phyloP scores from a whole-genome alignment of 2,888 invertebrate genomes.

The Chesias legatella region DNA sequence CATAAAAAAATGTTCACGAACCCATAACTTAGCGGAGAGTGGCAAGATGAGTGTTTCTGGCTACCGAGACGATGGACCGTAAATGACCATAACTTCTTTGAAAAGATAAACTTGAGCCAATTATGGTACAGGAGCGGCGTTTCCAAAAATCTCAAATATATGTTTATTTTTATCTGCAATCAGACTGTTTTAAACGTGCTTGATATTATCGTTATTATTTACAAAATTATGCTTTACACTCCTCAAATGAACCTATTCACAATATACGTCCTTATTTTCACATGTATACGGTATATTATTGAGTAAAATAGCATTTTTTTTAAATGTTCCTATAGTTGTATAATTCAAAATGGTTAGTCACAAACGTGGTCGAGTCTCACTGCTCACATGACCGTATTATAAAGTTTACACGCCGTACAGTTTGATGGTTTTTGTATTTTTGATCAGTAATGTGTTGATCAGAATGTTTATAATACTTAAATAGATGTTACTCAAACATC shows the following conservation, averaged over 20 bases:
- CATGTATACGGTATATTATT: background rate
- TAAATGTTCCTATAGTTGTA: slow-evolving; percentile 25
- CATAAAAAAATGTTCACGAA: slow-evolving; percentile 44
- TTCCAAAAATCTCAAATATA: slow-evolving; percentile 70
- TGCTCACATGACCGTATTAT: no score
- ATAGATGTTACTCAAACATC: no score
- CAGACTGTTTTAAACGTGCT: slow-evolving; percentile 65
- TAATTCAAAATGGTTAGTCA: slow-evolving; percentile 60
- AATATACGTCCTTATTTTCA: background rate
- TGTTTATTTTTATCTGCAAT: slow-evolving; percentile 61
- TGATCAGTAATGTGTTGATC: no score
- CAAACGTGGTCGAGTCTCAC: slow-evolving; percentile 62
- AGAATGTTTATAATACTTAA: no score
- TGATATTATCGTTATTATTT: slow-evolving; percentile 55
- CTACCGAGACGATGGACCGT: slow-evolving; percentile 54
- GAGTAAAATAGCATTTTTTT: no score
- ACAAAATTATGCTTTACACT: slow-evolving; percentile 33
- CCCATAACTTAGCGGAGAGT: slow-evolving; percentile 52
- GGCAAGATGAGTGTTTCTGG: slow-evolving; percentile 35
- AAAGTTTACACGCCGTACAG: no score
- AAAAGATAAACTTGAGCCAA: slow-evolving; percentile 72
- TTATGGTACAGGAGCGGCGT: slow-evolving; percentile 66
- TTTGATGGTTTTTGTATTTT: no score
- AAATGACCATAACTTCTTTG: slow-evolving; percentile 72
- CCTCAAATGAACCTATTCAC: background rate